phyloP scores from a whole-genome alignment of 2,797 vertebrate species.

The Sandelia bainsii region DNA sequence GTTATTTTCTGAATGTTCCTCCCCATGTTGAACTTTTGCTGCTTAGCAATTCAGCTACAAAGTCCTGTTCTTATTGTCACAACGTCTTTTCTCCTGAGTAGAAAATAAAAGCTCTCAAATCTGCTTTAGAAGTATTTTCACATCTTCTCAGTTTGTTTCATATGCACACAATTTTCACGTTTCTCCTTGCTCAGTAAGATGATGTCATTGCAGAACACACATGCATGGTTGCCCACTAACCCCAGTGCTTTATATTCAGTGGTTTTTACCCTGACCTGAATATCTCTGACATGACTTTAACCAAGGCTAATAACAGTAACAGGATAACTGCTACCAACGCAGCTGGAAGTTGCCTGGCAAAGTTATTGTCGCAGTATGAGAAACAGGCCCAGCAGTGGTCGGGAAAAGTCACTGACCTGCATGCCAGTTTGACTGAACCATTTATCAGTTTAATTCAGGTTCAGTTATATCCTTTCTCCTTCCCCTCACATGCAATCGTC shows the following conservation, averaged over 20 bases:
- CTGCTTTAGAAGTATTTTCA: slow-evolving; percentile 19
- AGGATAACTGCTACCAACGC: slow-evolving; percentile 72
- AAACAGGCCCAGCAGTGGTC: slow-evolving; percentile 72
- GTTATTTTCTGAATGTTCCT: slow-evolving; percentile 20
- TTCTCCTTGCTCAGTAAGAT: slow-evolving; percentile 37
- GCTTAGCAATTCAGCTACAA: neutral
- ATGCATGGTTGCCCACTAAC: slow-evolving; percentile 50
- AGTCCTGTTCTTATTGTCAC: neutral
- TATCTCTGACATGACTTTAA: slow-evolving; percentile 80
- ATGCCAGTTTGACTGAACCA: slow-evolving; percentile 73
- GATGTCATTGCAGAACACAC: slow-evolving; percentile 65
- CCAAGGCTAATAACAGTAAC: slow-evolving; percentile 78
- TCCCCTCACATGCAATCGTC: slow-evolving; percentile 41
- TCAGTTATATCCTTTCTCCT: slow-evolving; percentile 40
- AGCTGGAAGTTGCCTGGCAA: slow-evolving; percentile 75
- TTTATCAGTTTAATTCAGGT: slow-evolving; percentile 75
- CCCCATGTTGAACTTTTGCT: slow-evolving; percentile 2
- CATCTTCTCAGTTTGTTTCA: slow-evolving; percentile 29
- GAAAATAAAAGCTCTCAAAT: slow-evolving; percentile 12
- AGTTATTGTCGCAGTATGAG: slow-evolving; percentile 76
- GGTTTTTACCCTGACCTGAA: slow-evolving; percentile 79
- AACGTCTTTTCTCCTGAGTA: neutral
- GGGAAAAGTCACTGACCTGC: slow-evolving; percentile 75
- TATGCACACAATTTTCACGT: slow-evolving; percentile 19
- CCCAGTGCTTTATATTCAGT: slow-evolving; percentile 66